Percentiles rank a stretch among this genome's conserved stretches.
Conservation (phyloP, 2,888 invertebrate species). For the Luperina testacea region DNA sequence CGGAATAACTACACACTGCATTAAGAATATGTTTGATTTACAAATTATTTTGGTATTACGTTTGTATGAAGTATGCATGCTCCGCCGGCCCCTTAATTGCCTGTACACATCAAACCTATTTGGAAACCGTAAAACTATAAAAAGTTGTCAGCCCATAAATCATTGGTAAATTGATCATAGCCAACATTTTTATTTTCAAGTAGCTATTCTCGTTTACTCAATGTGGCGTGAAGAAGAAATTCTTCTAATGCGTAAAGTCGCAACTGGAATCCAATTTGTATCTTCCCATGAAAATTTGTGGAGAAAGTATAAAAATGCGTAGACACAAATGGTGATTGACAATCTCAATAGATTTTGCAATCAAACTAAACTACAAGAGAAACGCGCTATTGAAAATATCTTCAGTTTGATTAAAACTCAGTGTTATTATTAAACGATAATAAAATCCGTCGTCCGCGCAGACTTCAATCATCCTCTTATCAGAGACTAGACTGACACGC, state of each 20-base stretch:
- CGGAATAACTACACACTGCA: no score
- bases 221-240: conserved; percentile 54
- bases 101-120: conserved; percentile 11
- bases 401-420: not conserved
- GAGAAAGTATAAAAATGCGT: conserved; percentile 43
- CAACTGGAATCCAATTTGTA: conserved; percentile 40
- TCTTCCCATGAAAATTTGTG: conserved; percentile 50
- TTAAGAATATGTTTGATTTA: no score
- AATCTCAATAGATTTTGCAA: not conserved
- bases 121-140: conserved; percentile 39
- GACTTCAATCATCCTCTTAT: conserved; percentile 68
- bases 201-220: conserved; percentile 43
- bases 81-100: conserved; percentile 16
- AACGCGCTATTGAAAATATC: not conserved
- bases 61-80: no score
- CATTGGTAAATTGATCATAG: conserved; percentile 47
- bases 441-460: conserved; percentile 25
- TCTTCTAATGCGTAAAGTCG: conserved; percentile 49
- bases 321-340: conserved; percentile 49
- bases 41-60: no score
- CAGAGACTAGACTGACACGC: conserved; percentile 63
- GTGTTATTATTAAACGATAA: conserved; percentile 1
- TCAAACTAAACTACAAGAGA: not conserved
- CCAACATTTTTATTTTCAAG: conserved; percentile 55
- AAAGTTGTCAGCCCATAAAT: conserved; percentile 48